Base-by-base conservation (phyloP, 2,888 invertebrate species). In the Eristalis intricaria region DNA sequence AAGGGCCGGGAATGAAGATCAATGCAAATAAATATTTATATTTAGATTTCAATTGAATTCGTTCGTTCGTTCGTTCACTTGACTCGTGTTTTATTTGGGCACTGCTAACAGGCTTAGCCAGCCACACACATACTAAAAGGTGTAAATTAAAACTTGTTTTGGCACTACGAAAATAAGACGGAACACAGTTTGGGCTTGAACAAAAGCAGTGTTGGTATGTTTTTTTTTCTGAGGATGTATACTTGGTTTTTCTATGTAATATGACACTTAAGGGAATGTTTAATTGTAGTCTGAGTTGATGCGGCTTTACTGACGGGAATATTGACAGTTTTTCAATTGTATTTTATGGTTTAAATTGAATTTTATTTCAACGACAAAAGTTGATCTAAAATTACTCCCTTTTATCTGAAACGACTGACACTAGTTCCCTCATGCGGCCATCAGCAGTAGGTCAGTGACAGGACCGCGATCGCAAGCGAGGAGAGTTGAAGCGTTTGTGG, bases 61-160 rank as follows among this genome's bases (percentile, higher is more conserved):
- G 50, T 50, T 50, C 43, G 43, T 71, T 74, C 60, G 22, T 68
- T 63, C 29, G 64, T 81, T 68, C 64, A 73, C 58, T 75, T 61
- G 64, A 71, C 70, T 86, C 70, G 86, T 74, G 83, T 86, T 75
- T 83, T 75, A 86, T 73, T 84, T 69, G 86, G 64, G n/a, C 75
- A 80, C 76, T 74, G 82, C 65, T 80, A 87, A 87, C 87, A 80
- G 84, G 87, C 87, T 87, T 80, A 79, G 78, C 87, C 84, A 87
- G 84, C 84, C 76, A 65, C 87, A 82, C 82, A 87, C 84, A 87
- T 84, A 83, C 87, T 77, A 73, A 76, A 70, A 87, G 87, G 79
- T 84, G 83, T 79, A 87, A 87, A 80, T 87, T 84, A 73, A 87
- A 87, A 87, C 84, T 80, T 87, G 84, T 84, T 87, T 86, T 87